These are phyloP conservation scores for Drosophila erecta DNA, from an alignment of 1,140 invertebrate genomes.

Conservation along the genomic window DNA sequence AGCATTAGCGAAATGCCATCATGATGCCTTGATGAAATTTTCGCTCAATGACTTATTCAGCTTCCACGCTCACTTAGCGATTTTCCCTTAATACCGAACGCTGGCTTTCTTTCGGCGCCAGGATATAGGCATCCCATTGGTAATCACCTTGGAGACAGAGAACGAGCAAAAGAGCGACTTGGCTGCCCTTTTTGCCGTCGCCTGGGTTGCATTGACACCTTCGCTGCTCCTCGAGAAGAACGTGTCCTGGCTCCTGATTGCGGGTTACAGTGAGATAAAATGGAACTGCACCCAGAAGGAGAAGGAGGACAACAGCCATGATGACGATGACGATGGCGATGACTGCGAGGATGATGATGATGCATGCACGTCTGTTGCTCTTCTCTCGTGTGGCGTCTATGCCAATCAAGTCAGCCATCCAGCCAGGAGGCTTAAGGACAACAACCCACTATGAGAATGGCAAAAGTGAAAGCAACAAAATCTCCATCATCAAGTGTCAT, in stretches of 20 bases:
- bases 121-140: conserved; percentile 40
- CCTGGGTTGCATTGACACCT: conserved; percentile 36
- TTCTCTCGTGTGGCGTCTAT: conserved; percentile 26
- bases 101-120: conserved; percentile 37
- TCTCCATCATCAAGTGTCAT: conserved; percentile 83
- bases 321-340: conserved; percentile 2
- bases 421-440: conserved; percentile 31
- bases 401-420: conserved; percentile 50
- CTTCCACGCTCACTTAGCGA: conserved; percentile 33
- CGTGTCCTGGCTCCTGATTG: conserved; percentile 39
- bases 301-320: conserved; percentile 26
- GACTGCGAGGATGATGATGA: conserved; percentile 3
- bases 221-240: conserved; percentile 24
- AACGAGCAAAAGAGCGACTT: conserved; percentile 15
- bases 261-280: conserved; percentile 16
- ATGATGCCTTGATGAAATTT: conserved; percentile 58
- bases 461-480: conserved; percentile 83
- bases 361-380: conserved; percentile 38
- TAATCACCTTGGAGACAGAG: conserved; percentile 68
- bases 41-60: conserved; percentile 63
- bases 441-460: conserved; percentile 34
- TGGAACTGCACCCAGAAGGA: conserved; percentile 33
- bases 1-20: conserved; percentile 63
- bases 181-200: conserved; percentile 35
- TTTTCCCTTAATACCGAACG: conserved; percentile 36